These are phyloP conservation scores for Drosophila helvetica DNA, from an alignment of 2,888 invertebrate species.

Conservation along the genomic window DNA sequence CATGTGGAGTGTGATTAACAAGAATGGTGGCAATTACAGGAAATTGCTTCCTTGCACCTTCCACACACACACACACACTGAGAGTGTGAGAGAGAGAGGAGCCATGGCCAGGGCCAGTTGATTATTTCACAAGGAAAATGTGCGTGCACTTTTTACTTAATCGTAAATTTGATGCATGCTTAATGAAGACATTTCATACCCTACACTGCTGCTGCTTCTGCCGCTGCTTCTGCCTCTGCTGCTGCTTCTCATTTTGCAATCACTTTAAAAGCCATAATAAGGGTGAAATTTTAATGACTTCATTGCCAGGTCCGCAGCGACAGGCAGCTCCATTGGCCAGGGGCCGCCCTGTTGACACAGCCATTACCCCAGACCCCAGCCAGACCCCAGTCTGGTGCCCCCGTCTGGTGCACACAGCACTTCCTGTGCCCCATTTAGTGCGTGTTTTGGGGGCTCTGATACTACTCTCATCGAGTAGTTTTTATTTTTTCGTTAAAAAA, in stretches of 20 bases:
- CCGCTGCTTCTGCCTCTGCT: slow-evolving; percentile 23
- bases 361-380: slow-evolving; percentile 32
- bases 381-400: slow-evolving; percentile 31
- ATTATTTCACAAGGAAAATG: slow-evolving; percentile 64
- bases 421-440: slow-evolving; percentile 34
- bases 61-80: no score
- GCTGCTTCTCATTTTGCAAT: slow-evolving; percentile 75
- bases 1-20: slow-evolving; percentile 73
- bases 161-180: slow-evolving; percentile 73
- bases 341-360: slow-evolving; percentile 60
- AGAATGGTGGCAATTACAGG: slow-evolving; percentile 82
- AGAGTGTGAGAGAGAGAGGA: slow-evolving; percentile 5
- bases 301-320: slow-evolving; percentile 58
- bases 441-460: slow-evolving; percentile 29
- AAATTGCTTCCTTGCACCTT: slow-evolving; percentile 83
- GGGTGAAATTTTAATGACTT: slow-evolving; percentile 81
- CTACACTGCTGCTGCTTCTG: slow-evolving; percentile 34
- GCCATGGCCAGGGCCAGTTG: slow-evolving; percentile 42
- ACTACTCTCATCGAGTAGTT: slow-evolving; percentile 36
- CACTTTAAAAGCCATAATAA: slow-evolving; percentile 81
- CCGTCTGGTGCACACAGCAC: background rate
- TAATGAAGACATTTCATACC: slow-evolving; percentile 77
- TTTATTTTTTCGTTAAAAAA: slow-evolving; percentile 46
- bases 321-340: slow-evolving; percentile 11
- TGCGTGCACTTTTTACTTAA: slow-evolving; percentile 75